These are phyloP conservation scores for Calypte anna DNA, from an alignment of 2,113 vertebrate species.

Conservation along the genomic window DNA sequence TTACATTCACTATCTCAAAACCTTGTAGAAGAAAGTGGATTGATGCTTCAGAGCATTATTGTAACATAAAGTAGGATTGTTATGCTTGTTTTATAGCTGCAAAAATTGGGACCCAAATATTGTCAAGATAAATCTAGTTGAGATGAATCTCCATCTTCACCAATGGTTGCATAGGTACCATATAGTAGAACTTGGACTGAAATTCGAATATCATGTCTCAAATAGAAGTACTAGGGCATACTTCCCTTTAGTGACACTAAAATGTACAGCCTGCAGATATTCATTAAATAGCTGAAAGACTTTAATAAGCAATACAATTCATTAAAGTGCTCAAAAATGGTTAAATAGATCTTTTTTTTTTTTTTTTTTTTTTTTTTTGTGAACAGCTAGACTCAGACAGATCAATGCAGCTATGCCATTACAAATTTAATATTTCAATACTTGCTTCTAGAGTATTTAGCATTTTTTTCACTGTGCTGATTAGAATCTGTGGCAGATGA, in stretches of 20 bases:
- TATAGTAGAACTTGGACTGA: not conserved
- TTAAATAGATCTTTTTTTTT: not conserved
- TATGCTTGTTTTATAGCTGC: not conserved
- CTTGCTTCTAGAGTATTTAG: slow-evolving; percentile 28
- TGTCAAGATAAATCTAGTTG: not conserved
- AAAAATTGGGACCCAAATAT: not conserved
- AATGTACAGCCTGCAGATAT: not conserved
- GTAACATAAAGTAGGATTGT: not conserved
- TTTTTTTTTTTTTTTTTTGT: not conserved
- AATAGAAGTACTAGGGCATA: not conserved
- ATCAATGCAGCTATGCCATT: not conserved
- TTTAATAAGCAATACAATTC: not conserved
- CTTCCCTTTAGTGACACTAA: not conserved
- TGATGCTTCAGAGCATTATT: not conserved
- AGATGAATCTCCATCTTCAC: not conserved
- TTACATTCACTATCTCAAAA: not conserved
- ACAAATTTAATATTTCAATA: slow-evolving; percentile 38
- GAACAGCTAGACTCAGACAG: not conserved
- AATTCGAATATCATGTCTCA: not conserved
- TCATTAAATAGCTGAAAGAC: not conserved
- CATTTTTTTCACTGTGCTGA: slow-evolving; percentile 63
- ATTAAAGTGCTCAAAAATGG: not conserved
- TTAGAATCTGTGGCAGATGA: slow-evolving; percentile 59
- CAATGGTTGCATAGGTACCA: not conserved
- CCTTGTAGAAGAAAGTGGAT: not conserved